phyloP scores from a whole-genome alignment of 2,113 vertebrate genomes.

The Hippocampus guttulatus region DNA sequence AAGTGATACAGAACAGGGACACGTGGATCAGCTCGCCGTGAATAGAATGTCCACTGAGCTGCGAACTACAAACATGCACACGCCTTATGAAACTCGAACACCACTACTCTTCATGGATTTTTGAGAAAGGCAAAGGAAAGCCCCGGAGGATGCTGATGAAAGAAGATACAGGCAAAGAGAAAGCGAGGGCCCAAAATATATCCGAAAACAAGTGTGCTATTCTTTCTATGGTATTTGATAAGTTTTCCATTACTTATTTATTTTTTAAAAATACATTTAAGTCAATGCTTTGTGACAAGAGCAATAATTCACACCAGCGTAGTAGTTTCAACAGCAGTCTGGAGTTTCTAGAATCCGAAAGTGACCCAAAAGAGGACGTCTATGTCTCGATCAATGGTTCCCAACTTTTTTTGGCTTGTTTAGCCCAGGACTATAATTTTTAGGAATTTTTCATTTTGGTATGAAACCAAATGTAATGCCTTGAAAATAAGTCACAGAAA shows the following conservation, averaged over 20 bases:
- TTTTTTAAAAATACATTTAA: background rate
- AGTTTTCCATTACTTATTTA: background rate
- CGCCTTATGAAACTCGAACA: slow-evolving; percentile 2
- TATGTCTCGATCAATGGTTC: background rate
- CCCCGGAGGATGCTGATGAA: background rate
- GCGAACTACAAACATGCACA: slow-evolving; percentile 9
- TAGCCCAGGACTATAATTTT: background rate
- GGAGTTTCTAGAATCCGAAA: no score
- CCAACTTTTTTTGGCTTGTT: no score
- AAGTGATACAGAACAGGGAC: slow-evolving; percentile 3
- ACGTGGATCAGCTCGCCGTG: slow-evolving; percentile 23
- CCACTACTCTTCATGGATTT: slow-evolving; percentile 37
- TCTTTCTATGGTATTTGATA: no score
- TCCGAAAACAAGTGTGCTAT: background rate
- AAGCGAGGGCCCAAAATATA: background rate
- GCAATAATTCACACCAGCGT: no score
- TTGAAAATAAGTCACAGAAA: no score
- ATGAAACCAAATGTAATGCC: background rate
- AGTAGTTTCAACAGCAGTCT: no score
- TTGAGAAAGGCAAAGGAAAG: background rate
- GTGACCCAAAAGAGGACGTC: background rate
- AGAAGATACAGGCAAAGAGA: background rate
- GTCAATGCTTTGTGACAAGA: no score
- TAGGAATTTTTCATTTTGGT: background rate
- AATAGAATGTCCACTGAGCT: slow-evolving; percentile 14